Evolutionary conservation across 2,888 invertebrate species (phyloP), one percentile per base, ranked within the genome.

Genomic region (Nematopogon swammerdamellus): DNA sequence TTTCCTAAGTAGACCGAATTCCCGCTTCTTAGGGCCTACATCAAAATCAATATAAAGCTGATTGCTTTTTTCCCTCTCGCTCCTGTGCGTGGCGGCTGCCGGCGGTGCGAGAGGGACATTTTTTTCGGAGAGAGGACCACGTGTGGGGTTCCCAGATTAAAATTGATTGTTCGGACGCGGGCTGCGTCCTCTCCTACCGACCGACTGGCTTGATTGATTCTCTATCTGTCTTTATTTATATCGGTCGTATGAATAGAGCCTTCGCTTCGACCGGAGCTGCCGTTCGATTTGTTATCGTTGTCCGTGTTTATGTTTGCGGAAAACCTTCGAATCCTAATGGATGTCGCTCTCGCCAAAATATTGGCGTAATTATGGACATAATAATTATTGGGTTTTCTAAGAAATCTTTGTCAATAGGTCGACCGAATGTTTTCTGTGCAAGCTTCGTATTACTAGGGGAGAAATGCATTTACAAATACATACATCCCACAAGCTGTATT

Each of bases 131-230:
- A 16, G 14, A 51, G 45, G 48, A 55, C 53, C 67, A 68, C 70
- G 68, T 68, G 69, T 62, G 57, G 59, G 57, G 64, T 64, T 68
- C 64, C 61, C 68, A 75, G 76, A 79, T 79, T 77, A 76, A 76
- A 76, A 79, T 79, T 77, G 77, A 79, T 79, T 71, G 75, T 65
- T 59, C 61, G 69, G 71, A 68, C 72, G 66, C 67, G 63, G n/a
- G n/a, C 11, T 6, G 5, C 25, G 25, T 25, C 25, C 36, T 36
- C 65, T 64, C 70, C 70, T 75, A 70, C 72, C 70, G 69, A 64
- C 57, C 68, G 69, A 69, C 70, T 60, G 68, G 57, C 60, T 59
- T 71, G 75, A 79, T 77, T 77, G 77, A 77, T 77, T 76, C 70
- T 67, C 66, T 75, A 74, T 79, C 73, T 76, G 77, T 79, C 77